Percentiles rank a stretch among this genome's conserved stretches.
These are phyloP conservation scores for Epirrhoe tristata DNA, from an alignment of 2,888 invertebrate genomes.

Conservation along the genomic window DNA sequence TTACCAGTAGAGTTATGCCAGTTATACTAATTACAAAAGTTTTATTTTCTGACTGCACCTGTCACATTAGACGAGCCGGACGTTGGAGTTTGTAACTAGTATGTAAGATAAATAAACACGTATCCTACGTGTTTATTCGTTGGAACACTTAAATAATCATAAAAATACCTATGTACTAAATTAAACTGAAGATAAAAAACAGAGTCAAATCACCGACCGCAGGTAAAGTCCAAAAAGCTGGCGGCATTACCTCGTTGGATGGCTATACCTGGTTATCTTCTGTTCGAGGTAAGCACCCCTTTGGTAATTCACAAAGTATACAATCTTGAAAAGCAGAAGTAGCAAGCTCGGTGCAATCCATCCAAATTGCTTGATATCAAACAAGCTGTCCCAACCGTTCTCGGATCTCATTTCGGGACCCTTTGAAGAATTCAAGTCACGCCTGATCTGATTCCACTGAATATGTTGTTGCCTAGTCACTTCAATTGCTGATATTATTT, in stretches of 20 bases:
- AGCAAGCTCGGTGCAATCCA: constrained; percentile 11
- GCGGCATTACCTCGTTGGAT: too few species aligned
- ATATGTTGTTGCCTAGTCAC: constrained; percentile 11
- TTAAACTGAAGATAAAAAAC: too few species aligned
- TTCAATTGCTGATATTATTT: not conserved
- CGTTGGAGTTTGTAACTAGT: not conserved
- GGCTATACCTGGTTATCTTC: too few species aligned
- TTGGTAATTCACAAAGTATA: too few species aligned
- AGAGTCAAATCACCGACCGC: too few species aligned
- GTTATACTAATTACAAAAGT: constrained; percentile 28
- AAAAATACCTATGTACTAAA: too few species aligned
- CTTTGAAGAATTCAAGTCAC: constrained; percentile 17
- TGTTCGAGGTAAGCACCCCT: too few species aligned
- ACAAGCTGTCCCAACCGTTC: constrained; percentile 4
- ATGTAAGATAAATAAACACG: not conserved
- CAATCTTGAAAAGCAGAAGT: not conserved
- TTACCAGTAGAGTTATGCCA: constrained; percentile 13
- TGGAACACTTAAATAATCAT: too few species aligned
- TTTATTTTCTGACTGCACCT: constrained; percentile 1
- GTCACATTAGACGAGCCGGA: not conserved
- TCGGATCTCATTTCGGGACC: constrained; percentile 4
- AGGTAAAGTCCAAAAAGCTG: too few species aligned
- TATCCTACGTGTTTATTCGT: too few species aligned
- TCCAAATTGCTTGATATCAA: constrained; percentile 14
- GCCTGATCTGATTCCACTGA: constrained; percentile 7